These are phyloP conservation scores for Lissocephala sabroskyi DNA, from an alignment of 2,888 invertebrate species.

Conservation along the genomic window DNA sequence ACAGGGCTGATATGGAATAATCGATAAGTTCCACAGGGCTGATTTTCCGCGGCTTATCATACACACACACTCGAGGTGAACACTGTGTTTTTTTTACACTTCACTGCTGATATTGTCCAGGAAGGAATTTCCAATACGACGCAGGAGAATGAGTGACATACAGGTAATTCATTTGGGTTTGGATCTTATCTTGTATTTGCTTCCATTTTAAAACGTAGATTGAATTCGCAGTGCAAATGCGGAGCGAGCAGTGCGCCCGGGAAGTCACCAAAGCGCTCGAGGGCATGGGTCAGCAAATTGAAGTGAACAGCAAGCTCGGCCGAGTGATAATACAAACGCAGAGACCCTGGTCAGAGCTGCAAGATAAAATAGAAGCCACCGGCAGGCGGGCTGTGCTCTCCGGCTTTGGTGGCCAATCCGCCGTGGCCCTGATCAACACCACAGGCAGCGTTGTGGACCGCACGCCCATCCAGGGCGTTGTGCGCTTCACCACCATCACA, in stretches of 20 bases:
- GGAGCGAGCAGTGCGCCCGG: conserved; percentile 74
- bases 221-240: conserved; percentile 79
- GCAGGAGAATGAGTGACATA: too few relatives aligned
- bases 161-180: too few relatives aligned
- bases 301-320: conserved; percentile 62
- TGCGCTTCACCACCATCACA: conserved; percentile 77
- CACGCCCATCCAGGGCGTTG: conserved; percentile 79
- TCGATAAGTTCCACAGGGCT: too few relatives aligned
- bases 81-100: too few relatives aligned
- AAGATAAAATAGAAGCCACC: conserved; percentile 75
- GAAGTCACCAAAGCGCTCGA: conserved; percentile 73
- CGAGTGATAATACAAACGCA: conserved; percentile 67
- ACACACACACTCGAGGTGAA: too few relatives aligned
- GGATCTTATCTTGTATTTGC: too few relatives aligned
- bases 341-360: conserved; percentile 71
- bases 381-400: conserved; percentile 84
- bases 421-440: conserved; percentile 82
- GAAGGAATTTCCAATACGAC: too few relatives aligned
- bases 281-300: conserved; percentile 65
- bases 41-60: too few relatives aligned
- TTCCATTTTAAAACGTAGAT: conserved; percentile 71
- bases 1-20: too few relatives aligned
- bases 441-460: conserved; percentile 62
- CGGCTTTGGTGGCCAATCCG: conserved; percentile 83
- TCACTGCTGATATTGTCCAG: too few relatives aligned